These are phyloP conservation scores for Drosophila multiciliata DNA, from an alignment of 2,888 invertebrate species.

Conservation along the genomic window DNA sequence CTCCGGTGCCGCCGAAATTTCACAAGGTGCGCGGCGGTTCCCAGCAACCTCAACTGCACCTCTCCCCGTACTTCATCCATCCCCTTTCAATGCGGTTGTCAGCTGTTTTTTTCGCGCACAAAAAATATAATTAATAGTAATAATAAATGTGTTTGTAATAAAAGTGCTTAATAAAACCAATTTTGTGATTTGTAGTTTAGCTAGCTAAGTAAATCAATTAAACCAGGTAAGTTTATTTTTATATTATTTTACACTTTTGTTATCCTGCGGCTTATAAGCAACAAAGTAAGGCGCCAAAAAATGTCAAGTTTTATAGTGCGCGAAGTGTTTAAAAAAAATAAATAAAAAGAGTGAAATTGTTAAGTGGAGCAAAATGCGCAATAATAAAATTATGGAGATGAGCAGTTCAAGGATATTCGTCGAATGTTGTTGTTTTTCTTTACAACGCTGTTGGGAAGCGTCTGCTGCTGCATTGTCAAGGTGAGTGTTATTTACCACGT, in stretches of 20 bases:
- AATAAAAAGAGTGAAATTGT: conserved; percentile 20
- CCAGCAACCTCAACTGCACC: neutral
- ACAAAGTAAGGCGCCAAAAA: conserved; percentile 55
- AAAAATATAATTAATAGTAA: conserved; percentile 6
- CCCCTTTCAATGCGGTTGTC: conserved; percentile 23
- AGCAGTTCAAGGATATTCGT: conserved; percentile 22
- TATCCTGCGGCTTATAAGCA: conserved; percentile 35
- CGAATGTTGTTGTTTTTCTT: conserved; percentile 19
- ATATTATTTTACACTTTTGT: neutral
- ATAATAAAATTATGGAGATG: conserved; percentile 44
- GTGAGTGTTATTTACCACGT: conserved; percentile 49
- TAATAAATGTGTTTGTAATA: conserved; percentile 26
- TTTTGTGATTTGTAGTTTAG: conserved; percentile 14
- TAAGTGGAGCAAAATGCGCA: neutral
- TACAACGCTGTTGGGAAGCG: conserved; percentile 1
- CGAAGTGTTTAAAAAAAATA: conserved; percentile 8
- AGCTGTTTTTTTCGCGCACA: conserved; percentile 46
- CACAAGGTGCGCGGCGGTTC: conserved; percentile 51
- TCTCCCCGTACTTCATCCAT: neutral
- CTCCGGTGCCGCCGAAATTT: conserved; percentile 49
- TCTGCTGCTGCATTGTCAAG: conserved; percentile 47
- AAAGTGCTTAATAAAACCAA: conserved; percentile 17
- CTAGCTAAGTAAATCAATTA: conserved; percentile 9
- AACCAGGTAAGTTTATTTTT: conserved; percentile 48
- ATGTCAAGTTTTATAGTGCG: conserved; percentile 24